phyloP scores from a whole-genome alignment of 2,888 invertebrate genomes.

The Julus scanicus region DNA sequence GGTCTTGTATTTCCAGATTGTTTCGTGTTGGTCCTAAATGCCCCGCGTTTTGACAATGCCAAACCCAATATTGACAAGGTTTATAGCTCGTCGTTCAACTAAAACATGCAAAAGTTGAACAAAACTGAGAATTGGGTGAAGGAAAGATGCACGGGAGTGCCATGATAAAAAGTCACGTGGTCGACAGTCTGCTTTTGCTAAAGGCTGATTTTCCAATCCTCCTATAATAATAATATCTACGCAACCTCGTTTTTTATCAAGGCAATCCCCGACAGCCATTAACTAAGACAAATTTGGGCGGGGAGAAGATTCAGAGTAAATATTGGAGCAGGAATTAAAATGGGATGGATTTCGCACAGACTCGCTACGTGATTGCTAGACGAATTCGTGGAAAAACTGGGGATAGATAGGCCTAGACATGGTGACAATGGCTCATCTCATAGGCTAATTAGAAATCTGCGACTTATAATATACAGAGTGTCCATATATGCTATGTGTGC shows the following conservation, averaged over 20 bases:
- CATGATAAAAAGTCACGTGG: neutral
- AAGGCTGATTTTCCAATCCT: neutral
- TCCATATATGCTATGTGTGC: neutral
- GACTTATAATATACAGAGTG: neutral
- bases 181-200: slow-evolving; percentile 8
- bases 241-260: slow-evolving; percentile 4
- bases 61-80: slow-evolving; percentile 19
- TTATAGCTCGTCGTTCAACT: neutral
- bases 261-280: slow-evolving; percentile 46
- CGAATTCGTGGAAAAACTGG: neutral
- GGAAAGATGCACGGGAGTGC: neutral
- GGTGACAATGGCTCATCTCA: neutral
- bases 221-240: neutral
- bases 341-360: slow-evolving; percentile 19
- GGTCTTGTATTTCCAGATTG: neutral
- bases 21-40: neutral
- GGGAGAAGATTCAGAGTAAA: slow-evolving; percentile 28
- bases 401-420: neutral
- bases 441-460: neutral
- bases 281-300: slow-evolving; percentile 53
- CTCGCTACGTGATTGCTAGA: neutral
- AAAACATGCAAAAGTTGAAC: slow-evolving; percentile 19
- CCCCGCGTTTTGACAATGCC: neutral
- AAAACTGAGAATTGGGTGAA: neutral
- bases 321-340: slow-evolving; percentile 47